Evolutionary conservation across 2,113 vertebrate genomes (phyloP), one percentile per base, ranked within the genome.

Genomic region (Alligator sinensis): DNA sequence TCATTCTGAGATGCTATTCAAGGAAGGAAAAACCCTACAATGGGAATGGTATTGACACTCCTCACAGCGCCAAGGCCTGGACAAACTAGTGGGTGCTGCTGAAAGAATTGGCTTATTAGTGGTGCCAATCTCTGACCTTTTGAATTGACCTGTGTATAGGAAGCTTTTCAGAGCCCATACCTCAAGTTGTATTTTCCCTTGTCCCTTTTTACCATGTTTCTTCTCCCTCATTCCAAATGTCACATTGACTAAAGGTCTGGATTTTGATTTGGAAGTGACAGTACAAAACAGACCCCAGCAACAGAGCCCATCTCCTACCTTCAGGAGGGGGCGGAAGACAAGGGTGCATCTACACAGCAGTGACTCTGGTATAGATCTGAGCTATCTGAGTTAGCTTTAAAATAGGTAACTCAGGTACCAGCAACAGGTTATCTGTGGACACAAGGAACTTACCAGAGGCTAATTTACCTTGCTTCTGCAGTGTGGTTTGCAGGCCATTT

Each of bases 41-140:
- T 28, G 3, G 47, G 47, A 72, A 21, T 9, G 22, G 34, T 24
- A 21, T 54, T 57, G 59, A 63, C 34, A 38, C 54, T 5, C 3
- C 38, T 78, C 57, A 19, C 21, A 78, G 27, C 63, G 11, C 11
- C 83, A 72, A 78, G 72, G 3, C 2, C 6, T 59, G 82, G 47
- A 25, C 47, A 62, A 66, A 13, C 6, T 84, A 0, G 1, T 63
- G 21, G 66, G 17, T 1, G 1, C 47, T 38, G 1, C 4, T 86
- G 6, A 9, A 13, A 70, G 47, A 80, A 87, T 86, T 84, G 57
- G 13, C 62, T 91, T 70, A 13, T 30, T 34, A 54, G 18, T 47
- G 34, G 34, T 47, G 68, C 34, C 68, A 72, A 34, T 21, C 10
- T 38, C 38, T 38, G 14, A 72, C 24, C 3, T 72, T 72, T 47